phyloP scores from a whole-genome alignment of 2,113 vertebrate genomes.

The Sturnira hondurensis region DNA sequence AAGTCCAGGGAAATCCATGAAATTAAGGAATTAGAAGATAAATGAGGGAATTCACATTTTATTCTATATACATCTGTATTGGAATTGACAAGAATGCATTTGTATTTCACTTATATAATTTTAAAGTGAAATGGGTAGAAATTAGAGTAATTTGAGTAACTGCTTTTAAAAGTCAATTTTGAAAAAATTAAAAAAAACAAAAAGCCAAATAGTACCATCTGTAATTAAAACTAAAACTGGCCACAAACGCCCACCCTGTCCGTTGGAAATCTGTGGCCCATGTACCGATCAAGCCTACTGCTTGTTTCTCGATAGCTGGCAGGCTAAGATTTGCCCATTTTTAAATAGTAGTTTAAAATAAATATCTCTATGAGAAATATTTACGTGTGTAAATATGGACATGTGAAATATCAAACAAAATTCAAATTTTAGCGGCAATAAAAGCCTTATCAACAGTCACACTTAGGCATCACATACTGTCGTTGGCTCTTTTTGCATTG shows the following conservation, averaged over 20 bases:
- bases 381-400: not conserved
- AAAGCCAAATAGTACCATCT: not conserved
- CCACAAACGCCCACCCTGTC: not conserved
- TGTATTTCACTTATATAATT: not conserved
- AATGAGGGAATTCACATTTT: not conserved
- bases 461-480: not conserved
- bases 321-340: not conserved
- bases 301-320: not conserved
- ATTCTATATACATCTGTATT: not conserved
- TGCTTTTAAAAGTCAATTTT: not conserved
- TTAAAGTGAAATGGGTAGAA: conserved; percentile 1
- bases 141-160: not conserved
- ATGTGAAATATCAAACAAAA: not conserved
- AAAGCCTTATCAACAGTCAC: not conserved
- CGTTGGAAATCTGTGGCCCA: not conserved
- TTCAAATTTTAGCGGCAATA: not conserved
- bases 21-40: not conserved
- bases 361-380: not conserved
- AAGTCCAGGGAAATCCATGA: not conserved
- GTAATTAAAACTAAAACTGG: not conserved
- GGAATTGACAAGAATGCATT: not conserved
- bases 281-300: not conserved
- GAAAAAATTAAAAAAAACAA: not conserved
- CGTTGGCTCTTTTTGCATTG: not conserved
- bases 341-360: not conserved